A percentile compares a stretch with the other conserved stretches of the same genome.
Evolutionary conservation across 2,113 vertebrate genomes (phyloP).

Genomic region (Crotalus helleri): DNA sequence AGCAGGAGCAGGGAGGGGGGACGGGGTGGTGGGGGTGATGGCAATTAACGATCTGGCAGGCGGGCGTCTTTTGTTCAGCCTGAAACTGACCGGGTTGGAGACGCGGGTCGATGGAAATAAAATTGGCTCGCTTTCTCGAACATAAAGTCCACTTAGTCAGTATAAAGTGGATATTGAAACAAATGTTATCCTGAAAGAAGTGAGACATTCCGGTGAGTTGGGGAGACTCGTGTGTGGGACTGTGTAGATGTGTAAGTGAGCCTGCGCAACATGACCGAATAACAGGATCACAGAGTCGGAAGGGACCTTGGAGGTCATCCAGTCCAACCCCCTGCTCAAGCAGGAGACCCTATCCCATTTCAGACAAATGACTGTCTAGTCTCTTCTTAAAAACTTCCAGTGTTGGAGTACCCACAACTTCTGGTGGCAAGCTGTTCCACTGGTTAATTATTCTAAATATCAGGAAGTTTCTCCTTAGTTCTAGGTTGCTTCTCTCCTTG

Average conservation of each 20-base stretch:
- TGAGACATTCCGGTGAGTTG: conserved; percentile 7
- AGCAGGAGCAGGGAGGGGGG: background rate
- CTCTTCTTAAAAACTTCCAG: no score
- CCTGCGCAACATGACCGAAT: background rate
- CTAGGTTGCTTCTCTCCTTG: no score
- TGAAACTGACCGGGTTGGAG: background rate
- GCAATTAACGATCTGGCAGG: background rate
- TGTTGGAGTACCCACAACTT: no score
- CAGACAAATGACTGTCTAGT: no score
- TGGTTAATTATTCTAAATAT: no score
- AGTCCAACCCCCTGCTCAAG: no score
- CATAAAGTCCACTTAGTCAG: conserved; percentile 30
- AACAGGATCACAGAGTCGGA: background rate
- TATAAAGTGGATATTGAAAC: conserved; percentile 13
- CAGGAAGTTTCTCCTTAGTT: no score
- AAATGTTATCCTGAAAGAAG: conserved; percentile 18
- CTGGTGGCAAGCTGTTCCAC: no score
- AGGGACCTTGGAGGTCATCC: background rate
- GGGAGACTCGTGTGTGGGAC: background rate
- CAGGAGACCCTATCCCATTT: no score
- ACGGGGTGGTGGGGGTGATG: no score
- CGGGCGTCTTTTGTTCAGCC: background rate
- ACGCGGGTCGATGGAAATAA: background rate
- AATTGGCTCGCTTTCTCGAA: conserved; percentile 17
- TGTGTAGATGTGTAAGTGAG: background rate